Evolutionary conservation across 2,888 invertebrate genomes (phyloP).

Genomic region (Perdita meconis): DNA sequence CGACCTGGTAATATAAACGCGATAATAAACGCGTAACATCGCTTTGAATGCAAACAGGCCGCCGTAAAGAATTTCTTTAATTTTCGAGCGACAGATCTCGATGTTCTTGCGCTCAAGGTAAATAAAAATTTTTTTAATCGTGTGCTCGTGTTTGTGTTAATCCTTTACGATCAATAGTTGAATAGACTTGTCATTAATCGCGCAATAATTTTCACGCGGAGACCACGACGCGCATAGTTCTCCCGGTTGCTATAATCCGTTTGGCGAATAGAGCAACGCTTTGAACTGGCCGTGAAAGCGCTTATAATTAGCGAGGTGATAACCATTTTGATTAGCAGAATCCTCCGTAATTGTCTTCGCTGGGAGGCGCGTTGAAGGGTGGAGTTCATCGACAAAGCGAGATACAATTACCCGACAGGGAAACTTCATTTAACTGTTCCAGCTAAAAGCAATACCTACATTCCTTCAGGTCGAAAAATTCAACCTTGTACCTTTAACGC

Average conservation of each 20-base stretch:
- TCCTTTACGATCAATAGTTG: not conserved
- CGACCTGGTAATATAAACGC: slow-evolving; percentile 12
- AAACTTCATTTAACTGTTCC: slow-evolving; percentile 15
- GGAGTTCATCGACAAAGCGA: slow-evolving; percentile 38
- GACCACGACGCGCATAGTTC: slow-evolving; percentile 1
- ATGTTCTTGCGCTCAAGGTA: too few species aligned
- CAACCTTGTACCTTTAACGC: too few species aligned
- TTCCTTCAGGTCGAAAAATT: too few species aligned
- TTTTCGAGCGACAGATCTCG: not conserved
- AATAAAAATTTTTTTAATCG: too few species aligned
- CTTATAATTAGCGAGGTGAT: slow-evolving; percentile 53
- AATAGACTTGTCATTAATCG: not conserved
- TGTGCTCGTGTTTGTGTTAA: not conserved
- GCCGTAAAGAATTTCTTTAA: not conserved
- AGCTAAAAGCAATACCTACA: too few species aligned
- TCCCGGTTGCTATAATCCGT: slow-evolving; percentile 6
- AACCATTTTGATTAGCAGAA: slow-evolving; percentile 57
- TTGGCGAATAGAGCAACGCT: slow-evolving; percentile 27
- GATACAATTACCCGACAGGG: slow-evolving; percentile 24
- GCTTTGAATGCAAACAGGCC: not conserved
- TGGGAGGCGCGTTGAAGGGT: not conserved
- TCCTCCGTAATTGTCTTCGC: slow-evolving; percentile 48
- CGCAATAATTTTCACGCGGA: not conserved
- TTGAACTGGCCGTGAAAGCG: slow-evolving; percentile 56
- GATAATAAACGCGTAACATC: slow-evolving; percentile 6